phyloP scores from a whole-genome alignment of 2,113 vertebrate genomes.

The Dromas ardeola region DNA sequence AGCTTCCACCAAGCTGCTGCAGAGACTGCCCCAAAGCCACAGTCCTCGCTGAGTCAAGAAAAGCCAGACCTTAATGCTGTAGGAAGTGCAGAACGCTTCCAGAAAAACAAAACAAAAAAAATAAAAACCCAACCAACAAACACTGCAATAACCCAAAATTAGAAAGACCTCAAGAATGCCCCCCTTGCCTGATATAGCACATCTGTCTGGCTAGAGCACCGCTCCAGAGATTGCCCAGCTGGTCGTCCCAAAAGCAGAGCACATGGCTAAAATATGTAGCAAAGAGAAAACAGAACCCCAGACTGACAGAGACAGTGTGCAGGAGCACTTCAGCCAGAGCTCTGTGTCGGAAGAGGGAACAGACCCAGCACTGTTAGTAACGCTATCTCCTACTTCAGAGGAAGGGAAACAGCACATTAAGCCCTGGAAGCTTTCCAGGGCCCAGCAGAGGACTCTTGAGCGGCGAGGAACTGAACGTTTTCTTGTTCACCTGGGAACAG shows the following conservation, averaged over 20 bases:
- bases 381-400: neutral
- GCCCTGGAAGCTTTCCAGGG: neutral
- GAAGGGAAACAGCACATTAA: neutral
- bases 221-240: neutral
- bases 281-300: neutral
- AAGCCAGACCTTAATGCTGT: neutral
- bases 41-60: neutral
- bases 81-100: neutral
- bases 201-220: neutral
- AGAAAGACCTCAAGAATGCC: neutral
- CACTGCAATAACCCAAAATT: neutral
- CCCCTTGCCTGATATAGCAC: neutral
- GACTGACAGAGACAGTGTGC: neutral
- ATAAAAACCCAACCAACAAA: neutral
- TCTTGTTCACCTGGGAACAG: neutral
- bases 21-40: neutral
- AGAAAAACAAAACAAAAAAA: neutral
- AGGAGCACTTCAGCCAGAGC: neutral
- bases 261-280: neutral
- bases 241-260: neutral
- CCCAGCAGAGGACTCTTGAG: fast-evolving
- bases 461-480: neutral
- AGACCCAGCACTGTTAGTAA: neutral
- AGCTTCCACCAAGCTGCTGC: neutral
- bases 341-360: neutral